A percentile compares a stretch with the other conserved stretches of the same genome.
phyloP scores from a whole-genome alignment of 1,140 invertebrate species.

The Babylonia areolata region DNA sequence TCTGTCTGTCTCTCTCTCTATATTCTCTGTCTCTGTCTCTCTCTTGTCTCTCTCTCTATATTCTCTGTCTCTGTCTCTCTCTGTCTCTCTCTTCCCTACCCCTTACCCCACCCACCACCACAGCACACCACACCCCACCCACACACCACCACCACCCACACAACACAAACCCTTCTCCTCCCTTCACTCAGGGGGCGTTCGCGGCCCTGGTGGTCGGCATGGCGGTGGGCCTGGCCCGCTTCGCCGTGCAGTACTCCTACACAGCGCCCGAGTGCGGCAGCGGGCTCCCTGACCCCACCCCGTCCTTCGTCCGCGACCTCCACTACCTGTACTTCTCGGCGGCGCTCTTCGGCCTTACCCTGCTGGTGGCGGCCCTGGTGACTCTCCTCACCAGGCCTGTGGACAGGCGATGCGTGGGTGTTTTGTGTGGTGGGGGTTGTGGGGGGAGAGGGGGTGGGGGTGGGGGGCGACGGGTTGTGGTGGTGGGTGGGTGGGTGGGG shows the following conservation, averaged over 20 bases:
- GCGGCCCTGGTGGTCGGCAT: slow-evolving; percentile 78
- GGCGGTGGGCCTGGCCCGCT: slow-evolving; percentile 74
- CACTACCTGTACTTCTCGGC: slow-evolving; percentile 75
- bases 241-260: slow-evolving; percentile 70
- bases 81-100: too few species aligned
- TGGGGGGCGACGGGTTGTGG: not conserved
- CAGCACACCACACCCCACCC: too few species aligned
- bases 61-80: too few species aligned
- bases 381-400: slow-evolving; percentile 70
- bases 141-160: too few species aligned
- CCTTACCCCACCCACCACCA: too few species aligned
- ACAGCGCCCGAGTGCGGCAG: slow-evolving; percentile 59
- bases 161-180: too few species aligned
- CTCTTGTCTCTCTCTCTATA: too few species aligned
- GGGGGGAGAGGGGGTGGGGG: not conserved
- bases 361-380: slow-evolving; percentile 59
- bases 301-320: slow-evolving; percentile 66
- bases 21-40: too few species aligned
- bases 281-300: slow-evolving; percentile 56
- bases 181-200: slow-evolving; percentile 77
- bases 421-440: too few species aligned
- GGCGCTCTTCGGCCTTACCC: slow-evolving; percentile 69
- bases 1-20: too few species aligned
- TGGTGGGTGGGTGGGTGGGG: not conserved
- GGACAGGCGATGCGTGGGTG: slow-evolving; percentile 66